Evolutionary conservation across 2,797 vertebrate genomes (phyloP), one percentile per base, ranked within the genome.

Genomic region (Peromyscus nudipes): DNA sequence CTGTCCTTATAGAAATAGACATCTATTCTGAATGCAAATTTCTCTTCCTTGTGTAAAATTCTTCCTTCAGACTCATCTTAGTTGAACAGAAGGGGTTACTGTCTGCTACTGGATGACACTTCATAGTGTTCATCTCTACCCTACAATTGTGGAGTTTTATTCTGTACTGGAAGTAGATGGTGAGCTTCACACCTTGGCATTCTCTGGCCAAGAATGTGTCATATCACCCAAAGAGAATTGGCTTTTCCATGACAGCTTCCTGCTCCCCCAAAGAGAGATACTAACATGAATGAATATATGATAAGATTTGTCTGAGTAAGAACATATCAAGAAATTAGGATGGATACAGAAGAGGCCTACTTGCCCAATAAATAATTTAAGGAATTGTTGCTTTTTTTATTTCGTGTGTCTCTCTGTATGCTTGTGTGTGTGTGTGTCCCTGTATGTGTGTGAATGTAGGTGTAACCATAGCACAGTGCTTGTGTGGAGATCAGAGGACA

Each of bases 1-100:
- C 89, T 91, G 80, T 79, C 73, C 62, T 97, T 89, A 89, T 14
- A 89, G 81, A 95, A 85, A 55, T 0, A 85, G 77, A 75, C 82
- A 64, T 21, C 49, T 52, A 40, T 88, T 64, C 8, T 65, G 19
- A 96, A 94, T 64, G 13, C 4, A 94, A 92, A 55, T 75, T 69
- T 90, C 11, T 64, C 52, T 94, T 91, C 10, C 12, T 92, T 94
- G 25, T 49, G 19, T 16, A 79, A 25, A 62, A 37, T 89, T 88
- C 62, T 96, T 55, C 37, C 62, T 67, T 87, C 14, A 87, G 8
- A 19, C 3, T 34, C 10, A 64, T 89, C 43, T 82, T n/a, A 46
- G 14, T 57, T 9, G 65, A 40, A 75, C 21, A 71, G 40, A 43
- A 67, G 64, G 73, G 91, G 5, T 82, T 80, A 21, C n/a, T 85